Conservation (phyloP, 1,140 invertebrate species). For the Coelopa frigida region DNA sequence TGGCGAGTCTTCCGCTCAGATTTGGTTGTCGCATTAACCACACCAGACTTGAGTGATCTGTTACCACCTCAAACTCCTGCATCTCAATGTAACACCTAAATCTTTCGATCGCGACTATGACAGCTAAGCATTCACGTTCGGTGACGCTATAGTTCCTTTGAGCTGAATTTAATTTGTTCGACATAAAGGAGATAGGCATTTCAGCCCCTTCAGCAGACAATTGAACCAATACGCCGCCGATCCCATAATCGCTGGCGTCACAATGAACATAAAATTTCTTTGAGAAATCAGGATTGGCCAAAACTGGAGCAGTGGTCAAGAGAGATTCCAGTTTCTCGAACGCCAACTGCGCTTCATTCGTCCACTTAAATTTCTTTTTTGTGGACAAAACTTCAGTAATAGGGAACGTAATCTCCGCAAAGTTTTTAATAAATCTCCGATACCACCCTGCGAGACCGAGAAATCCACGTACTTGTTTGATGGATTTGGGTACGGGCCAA, state of each 20-base stretch:
- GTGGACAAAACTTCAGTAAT: conserved; percentile 5
- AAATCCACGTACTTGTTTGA: conserved; percentile 17
- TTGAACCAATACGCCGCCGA: conserved; percentile 14
- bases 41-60: conserved; percentile 22
- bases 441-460: conserved; percentile 36
- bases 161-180: conserved; percentile 29
- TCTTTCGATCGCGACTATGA: no score
- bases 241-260: conserved; percentile 15
- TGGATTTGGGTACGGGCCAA: conserved; percentile 14
- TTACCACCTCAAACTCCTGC: conserved; percentile 38
- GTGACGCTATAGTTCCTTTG: conserved; percentile 44
- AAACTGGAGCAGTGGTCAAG: conserved; percentile 11
- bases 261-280: conserved; percentile 13
- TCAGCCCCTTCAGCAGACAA: conserved; percentile 11
- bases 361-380: conserved; percentile 7
- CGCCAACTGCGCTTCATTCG: conserved; percentile 22
- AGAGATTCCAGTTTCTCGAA: conserved; percentile 28
- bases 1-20: conserved; percentile 22
- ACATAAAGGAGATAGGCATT: conserved; percentile 36
- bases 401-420: conserved; percentile 16
- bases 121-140: no score
- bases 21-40: conserved; percentile 40
- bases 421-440: conserved; percentile 36
- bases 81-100: conserved; percentile 41
- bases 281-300: conserved; percentile 13